Evolutionary conservation across 2,797 vertebrate genomes (phyloP).

Genomic region (Alosa sapidissima): DNA sequence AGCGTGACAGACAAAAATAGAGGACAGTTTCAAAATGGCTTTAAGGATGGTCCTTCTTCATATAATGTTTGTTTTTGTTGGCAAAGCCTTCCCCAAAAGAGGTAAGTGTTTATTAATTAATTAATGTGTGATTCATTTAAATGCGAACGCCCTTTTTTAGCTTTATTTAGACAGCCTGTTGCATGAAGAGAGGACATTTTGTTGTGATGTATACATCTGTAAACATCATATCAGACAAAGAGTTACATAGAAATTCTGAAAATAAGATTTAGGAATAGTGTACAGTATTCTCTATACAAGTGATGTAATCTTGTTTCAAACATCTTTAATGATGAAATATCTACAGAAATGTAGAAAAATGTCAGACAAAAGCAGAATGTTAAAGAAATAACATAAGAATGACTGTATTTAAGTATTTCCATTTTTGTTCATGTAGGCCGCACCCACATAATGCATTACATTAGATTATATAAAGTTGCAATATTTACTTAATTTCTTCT

Average conservation of each 20-base stretch:
- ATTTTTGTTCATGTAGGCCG: background rate
- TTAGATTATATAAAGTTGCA: no score
- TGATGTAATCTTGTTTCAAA: background rate
- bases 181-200: background rate
- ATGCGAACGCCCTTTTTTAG: constrained; percentile 49
- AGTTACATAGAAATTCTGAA: background rate
- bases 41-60: constrained; percentile 66
- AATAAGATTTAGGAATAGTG: background rate
- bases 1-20: constrained; percentile 58
- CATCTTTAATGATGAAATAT: background rate
- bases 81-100: constrained; percentile 75
- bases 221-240: background rate
- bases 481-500: background rate
- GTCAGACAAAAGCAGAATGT: no score
- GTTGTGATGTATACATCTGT: background rate
- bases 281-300: background rate
- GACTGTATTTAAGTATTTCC: background rate
- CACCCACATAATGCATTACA: no score
- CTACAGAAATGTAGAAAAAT: no score
- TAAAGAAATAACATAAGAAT: no score
- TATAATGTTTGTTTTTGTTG: constrained; percentile 69
- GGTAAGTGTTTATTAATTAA: constrained; percentile 73
- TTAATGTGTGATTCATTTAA: constrained; percentile 24
- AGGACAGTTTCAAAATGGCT: constrained; percentile 67
- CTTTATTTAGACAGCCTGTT: constrained; percentile 11